Percentiles rank a stretch among this genome's conserved stretches.
phyloP scores from a whole-genome alignment of 2,888 invertebrate species.

The Myopa tessellatipennis region DNA sequence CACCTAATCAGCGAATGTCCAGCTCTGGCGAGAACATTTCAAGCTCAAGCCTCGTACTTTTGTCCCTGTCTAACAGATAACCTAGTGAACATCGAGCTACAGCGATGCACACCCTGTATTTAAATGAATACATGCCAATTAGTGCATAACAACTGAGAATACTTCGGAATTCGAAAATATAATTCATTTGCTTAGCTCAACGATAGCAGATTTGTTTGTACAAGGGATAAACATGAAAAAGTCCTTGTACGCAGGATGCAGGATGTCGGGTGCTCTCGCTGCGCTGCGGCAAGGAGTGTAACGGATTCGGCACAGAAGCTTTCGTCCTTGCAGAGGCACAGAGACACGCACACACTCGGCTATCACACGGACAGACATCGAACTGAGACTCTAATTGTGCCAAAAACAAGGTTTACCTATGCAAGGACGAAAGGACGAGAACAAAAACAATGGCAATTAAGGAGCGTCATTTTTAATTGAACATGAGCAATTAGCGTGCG shows the following conservation, averaged over 20 bases:
- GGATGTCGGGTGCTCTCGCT: not conserved
- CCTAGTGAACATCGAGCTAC: too few species aligned
- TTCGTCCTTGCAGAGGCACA: conserved; percentile 11
- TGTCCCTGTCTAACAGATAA: too few species aligned
- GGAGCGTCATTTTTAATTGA: conserved; percentile 58
- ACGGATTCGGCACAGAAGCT: not conserved
- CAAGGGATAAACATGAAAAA: conserved; percentile 58
- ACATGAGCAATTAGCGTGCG: conserved; percentile 63
- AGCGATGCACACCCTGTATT: conserved; percentile 22
- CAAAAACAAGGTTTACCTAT: conserved; percentile 14
- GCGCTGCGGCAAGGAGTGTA: not conserved
- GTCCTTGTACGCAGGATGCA: conserved; percentile 30
- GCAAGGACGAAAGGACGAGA: not conserved
- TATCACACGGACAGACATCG: conserved; percentile 8
- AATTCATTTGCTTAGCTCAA: conserved; percentile 47
- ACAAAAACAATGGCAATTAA: conserved; percentile 26
- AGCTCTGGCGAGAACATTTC: too few species aligned
- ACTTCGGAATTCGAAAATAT: conserved; percentile 20
- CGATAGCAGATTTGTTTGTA: conserved; percentile 63
- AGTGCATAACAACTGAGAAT: conserved; percentile 47
- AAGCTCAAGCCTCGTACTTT: too few species aligned
- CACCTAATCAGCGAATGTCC: too few species aligned
- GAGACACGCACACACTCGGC: conserved; percentile 2
- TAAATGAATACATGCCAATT: conserved; percentile 45
- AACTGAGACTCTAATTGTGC: conserved; percentile 35